Base-by-base conservation (phyloP, 2,797 vertebrate genomes). In the Acropternis orthonyx region DNA sequence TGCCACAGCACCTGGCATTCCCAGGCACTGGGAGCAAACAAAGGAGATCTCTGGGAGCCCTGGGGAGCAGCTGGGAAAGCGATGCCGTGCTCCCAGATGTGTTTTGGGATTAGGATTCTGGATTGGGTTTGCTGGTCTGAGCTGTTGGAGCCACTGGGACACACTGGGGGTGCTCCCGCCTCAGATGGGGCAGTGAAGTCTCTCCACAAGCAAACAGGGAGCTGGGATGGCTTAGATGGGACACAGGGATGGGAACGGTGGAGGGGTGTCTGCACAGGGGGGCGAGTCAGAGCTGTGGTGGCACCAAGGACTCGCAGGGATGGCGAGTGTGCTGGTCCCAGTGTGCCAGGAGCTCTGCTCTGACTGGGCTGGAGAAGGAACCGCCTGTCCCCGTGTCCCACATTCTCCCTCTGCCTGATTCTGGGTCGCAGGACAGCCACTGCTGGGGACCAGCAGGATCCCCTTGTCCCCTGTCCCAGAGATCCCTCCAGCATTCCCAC, bases 161-260 rank as follows among this genome's bases (percentile, higher is more conserved):
- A 43, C 2, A 3, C 59, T 8, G 48, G 52, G 28, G 74, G 7
- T 59, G 61, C 56, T 78, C 20, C 86, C 0, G 0, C 14, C 24
- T 61, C 28, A 0, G 2, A 2, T 12, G 34, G 85, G 15, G 39
- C 8, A 14, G 34, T 23, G 0, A 9, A 44, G n/a, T 48, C 37
- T 8, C 17, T 48, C 34, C 11, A 7, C 73, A 24, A 69, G 77
- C 41, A 48, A 55, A 11, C 1, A 3, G 41, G 62, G 73, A 76
- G 0, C 11, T 0, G 10, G 51, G 32, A n/a, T 62, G 91, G 55
- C 17, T 37, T 14, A 0, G 54, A 17, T 12, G 36, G n/a, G 69
- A 17, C 1, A 6, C 11, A 6, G 41, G 68, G 32, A 15, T 30
- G 37, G 56, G 48, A 34, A 3, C 6, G 37, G 14, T 61, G 26